Evolutionary conservation across 2,113 vertebrate genomes (phyloP), one percentile per base, ranked within the genome.

Genomic region (Orthonyx spaldingii): DNA sequence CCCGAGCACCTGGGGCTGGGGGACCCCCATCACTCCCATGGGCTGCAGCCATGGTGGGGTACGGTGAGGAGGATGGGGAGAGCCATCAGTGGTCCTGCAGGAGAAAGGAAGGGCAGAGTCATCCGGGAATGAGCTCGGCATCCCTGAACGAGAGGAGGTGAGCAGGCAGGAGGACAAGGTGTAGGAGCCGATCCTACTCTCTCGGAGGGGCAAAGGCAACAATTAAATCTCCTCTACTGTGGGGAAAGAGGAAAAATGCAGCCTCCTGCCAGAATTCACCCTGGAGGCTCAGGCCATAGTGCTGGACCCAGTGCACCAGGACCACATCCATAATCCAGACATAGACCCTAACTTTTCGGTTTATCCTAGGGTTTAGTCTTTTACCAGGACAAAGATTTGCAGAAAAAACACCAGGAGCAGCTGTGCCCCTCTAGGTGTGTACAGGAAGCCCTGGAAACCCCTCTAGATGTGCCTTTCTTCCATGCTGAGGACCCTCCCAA

Each of bases 21-120:
- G 28, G 20, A 59, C 3, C 21, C 10, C 19, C 11, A 3, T 10
- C 2, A 4, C 4, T 35, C 49, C 60, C 10, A 2, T 0, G 0
- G 37, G 37, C 75, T 64, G 22, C 33, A 77, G 33, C 13, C 19
- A 2, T 0, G 2, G 16, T 28, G 26, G 49, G 44, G 14, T 20
- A 3, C 4, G 13, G 35, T 1, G 4, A 50, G 59, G 42, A 41
- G 68, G 27, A 55, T 1, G 3, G n/a, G 69, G 65, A 82, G 74
- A 84, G 22, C 13, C n/a, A 10, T 3, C 2, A 2, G 22, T 47
- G 63, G 5, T 68, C 57, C 44, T 50, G 59, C 32, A 56, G 50
- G 55, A n/a, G 52, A 64, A 52, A 90, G 28, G 27, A 70, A 87
- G 39, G 49, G 41, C 35, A 84, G 41, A 83, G 37, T 10, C 0